These are phyloP conservation scores for Sebastes jordani DNA, from an alignment of 2,797 vertebrate genomes.

Conservation along the genomic window DNA sequence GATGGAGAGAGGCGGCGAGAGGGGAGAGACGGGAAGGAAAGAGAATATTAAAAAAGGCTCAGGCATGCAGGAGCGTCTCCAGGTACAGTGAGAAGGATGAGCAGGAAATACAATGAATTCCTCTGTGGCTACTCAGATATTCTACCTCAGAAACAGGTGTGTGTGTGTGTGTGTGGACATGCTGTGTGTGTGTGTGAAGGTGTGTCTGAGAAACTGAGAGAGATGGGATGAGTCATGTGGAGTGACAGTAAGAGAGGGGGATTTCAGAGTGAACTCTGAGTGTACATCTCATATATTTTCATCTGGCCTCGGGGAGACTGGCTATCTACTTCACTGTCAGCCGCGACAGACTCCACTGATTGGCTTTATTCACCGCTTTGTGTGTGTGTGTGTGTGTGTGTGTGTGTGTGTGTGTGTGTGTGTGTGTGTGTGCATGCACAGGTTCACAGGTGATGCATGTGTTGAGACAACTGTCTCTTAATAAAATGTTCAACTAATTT, in stretches of 20 bases:
- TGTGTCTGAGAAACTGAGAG: constrained; percentile 37
- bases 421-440: not conserved
- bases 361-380: constrained; percentile 39
- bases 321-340: constrained; percentile 52
- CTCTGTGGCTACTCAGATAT: constrained; percentile 47
- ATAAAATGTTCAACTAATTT: not conserved
- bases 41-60: constrained; percentile 54
- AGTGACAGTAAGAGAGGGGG: constrained; percentile 60
- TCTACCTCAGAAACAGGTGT: constrained; percentile 32
- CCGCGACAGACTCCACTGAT: constrained; percentile 55
- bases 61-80: constrained; percentile 29
- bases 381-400: too few species aligned
- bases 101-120: constrained; percentile 53
- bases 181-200: constrained; percentile 10
- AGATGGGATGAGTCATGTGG: constrained; percentile 55
- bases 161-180: not conserved
- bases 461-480: not conserved
- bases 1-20: constrained; percentile 37
- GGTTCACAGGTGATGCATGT: constrained; percentile 32
- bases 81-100: constrained; percentile 45
- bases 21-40: not conserved
- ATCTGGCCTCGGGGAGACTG: constrained; percentile 64
- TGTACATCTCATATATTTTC: constrained; percentile 73
- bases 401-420: not conserved
- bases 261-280: constrained; percentile 68